Evolutionary conservation across 2,113 vertebrate species (phyloP), one percentile per base, ranked within the genome.

Genomic region (Arizona elegans): DNA sequence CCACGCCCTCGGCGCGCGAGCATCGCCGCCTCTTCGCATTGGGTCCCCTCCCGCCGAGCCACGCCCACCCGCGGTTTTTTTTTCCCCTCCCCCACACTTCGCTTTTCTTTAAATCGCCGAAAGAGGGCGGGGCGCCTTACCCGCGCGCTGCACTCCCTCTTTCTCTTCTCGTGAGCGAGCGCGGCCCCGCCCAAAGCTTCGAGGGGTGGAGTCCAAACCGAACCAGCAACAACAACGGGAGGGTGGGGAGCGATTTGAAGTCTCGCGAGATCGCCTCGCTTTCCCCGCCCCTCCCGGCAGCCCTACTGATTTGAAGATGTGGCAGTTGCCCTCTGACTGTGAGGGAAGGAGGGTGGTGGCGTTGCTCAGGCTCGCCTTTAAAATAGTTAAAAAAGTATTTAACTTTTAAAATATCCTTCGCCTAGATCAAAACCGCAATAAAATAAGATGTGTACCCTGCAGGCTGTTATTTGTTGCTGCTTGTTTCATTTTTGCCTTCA

Each of bases 101-200:
- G 13, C 5, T 70, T 62, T 62, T 26, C 9, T 26, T 70, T 70
- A 70, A 88, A 26, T 13, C 13, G 13, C 13, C 24, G 58, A 92
- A 38, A 21, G 26, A 10, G 0, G 55, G 0, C 6, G 62, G 0
- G 23, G 24, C 1, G 24, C n/a, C 1, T 3, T 1, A 3, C 33
- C 5, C 24, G 23, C 88, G 86, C 86, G 86, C 50, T 33, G 21
- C 7, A 7, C 33, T 19, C 70, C 33, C 33, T 8, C 17, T 38
- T 38, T 19, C 33, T 17, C 70, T 81, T 81, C 70, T 7, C 33
- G n/a, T 38, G 70, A 19, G 70, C 15, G n/a, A 33, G 70, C n/a
- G 70, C 70, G 33, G 70, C 70, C 33, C 70, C 15, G 70, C n/a
- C n/a, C 70, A 38, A 81, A 81, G 15, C 70, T 81, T 81, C n/a